Evolutionary conservation across 2,113 vertebrate species (phyloP).

Genomic region (Helogale parvula): DNA sequence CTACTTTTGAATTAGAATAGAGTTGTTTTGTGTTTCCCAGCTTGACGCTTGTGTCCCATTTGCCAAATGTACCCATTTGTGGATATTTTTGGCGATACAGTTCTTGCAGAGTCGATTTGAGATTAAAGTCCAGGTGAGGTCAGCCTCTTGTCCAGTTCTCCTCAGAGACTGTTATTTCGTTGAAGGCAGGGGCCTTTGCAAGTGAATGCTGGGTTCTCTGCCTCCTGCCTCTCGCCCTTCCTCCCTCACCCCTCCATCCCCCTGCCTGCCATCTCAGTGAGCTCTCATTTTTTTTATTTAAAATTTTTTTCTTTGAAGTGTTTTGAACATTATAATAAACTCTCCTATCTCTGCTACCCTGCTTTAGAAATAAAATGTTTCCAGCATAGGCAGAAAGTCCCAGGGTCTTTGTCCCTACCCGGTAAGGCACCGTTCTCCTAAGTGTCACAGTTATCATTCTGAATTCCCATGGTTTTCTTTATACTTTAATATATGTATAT

Average conservation of each 20-base stretch:
- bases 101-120: neutral
- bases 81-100: neutral
- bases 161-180: neutral
- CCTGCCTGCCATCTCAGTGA: neutral
- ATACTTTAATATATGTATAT: too few relatives aligned
- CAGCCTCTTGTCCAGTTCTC: neutral
- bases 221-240: neutral
- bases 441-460: neutral
- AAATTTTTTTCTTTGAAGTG: neutral
- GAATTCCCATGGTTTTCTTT: neutral
- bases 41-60: neutral
- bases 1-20: slow-evolving; percentile 50
- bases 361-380: slow-evolving; percentile 2
- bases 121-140: neutral
- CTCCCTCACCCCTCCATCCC: neutral
- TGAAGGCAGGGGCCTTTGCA: neutral
- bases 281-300: neutral
- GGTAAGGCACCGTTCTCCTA: neutral
- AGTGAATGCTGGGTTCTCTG: neutral
- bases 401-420: neutral
- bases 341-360: neutral
- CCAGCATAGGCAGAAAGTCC: neutral
- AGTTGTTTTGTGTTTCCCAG: neutral
- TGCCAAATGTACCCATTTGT: slow-evolving; percentile 22
- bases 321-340: neutral